These are phyloP conservation scores for Sialis lutaria DNA, from an alignment of 2,888 invertebrate genomes.

Conservation along the genomic window DNA sequence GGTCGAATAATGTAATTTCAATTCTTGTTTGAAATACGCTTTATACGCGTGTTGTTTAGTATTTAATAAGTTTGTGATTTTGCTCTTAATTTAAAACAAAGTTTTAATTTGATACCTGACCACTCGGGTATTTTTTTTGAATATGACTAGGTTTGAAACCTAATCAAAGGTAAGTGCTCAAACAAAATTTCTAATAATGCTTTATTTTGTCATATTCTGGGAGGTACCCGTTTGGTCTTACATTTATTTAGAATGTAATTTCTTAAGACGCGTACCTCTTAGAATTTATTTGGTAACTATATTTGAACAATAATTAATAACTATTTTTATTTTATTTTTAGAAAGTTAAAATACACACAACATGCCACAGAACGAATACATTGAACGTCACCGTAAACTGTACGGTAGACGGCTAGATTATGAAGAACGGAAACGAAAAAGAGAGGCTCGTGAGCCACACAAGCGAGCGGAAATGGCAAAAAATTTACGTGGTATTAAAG, in stretches of 20 bases:
- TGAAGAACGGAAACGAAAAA: conserved; percentile 91
- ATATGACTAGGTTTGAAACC: conserved; percentile 19
- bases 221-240: conserved; percentile 2
- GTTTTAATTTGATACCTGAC: not conserved
- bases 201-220: conserved; percentile 5
- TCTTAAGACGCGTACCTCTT: not conserved
- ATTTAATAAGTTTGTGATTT: not conserved
- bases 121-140: conserved; percentile 17
- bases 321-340: not conserved
- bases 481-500: conserved; percentile 87
- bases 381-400: conserved; percentile 92
- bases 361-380: conserved; percentile 99
- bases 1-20: not conserved
- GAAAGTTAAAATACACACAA: conserved; percentile 18
- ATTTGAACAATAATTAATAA: too few relatives aligned
- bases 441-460: conserved; percentile 87
- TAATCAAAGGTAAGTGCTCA: conserved; percentile 1
- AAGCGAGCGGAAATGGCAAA: conserved; percentile 80
- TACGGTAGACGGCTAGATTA: conserved; percentile 93
- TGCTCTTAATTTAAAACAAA: not conserved
- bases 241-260: conserved; percentile 1
- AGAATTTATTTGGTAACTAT: not conserved
- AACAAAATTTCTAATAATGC: not conserved
- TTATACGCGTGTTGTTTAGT: not conserved
- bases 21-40: not conserved